Base-by-base conservation (phyloP, 1,140 invertebrate genomes). In the Zaprionus vittiger region DNA sequence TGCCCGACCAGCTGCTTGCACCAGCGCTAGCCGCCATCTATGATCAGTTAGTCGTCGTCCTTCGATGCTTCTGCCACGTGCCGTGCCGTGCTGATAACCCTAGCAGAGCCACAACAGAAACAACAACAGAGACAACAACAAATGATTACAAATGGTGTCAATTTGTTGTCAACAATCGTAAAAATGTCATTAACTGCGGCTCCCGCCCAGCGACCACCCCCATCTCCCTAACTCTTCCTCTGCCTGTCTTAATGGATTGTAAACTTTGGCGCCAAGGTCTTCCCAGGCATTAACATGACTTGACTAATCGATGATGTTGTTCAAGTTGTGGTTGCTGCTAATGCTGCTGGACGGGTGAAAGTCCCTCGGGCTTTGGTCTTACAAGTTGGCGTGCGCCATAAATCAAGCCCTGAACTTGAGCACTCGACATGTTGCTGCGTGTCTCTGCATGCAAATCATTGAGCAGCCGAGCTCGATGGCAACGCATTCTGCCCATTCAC, bases 151-250 rank as follows among this genome's bases (percentile, higher is more conserved):
- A 87, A 87, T 87, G 41, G 81, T 87, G 84, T 87, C 83, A 89
- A 89, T 89, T 87, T 87, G 84, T 87, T 83, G 83, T 89, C 74
- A 81, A 84, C 84, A 84, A 90, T 89, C 85, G 72, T 87, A 89
- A 81, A 87, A 89, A 75, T 60, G 69, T 70, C 85, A 87, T 87
- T 83, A 87, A 72, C 60, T 54, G 54, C 54, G 78, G 59, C 20
- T 77, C 6, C 41, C 60, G 54, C 71, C 67, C 80, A 64, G 49
- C 52, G 60, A 34, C 37, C 34, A 9, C 71, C 52, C n/a, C 17
- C 56, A 26, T n/a, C 24, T 31, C 15, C n/a, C 44, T 37, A 9
- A n/a, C 62, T 17, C 20, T 1, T 49, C 41, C 59, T 44, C 22
- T 57, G 37, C 52, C 57, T 44, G 17, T 17, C 67, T 60, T 81